These are phyloP conservation scores for Meriones unguiculatus DNA, from an alignment of 2,113 vertebrate species.

Conservation along the genomic window DNA sequence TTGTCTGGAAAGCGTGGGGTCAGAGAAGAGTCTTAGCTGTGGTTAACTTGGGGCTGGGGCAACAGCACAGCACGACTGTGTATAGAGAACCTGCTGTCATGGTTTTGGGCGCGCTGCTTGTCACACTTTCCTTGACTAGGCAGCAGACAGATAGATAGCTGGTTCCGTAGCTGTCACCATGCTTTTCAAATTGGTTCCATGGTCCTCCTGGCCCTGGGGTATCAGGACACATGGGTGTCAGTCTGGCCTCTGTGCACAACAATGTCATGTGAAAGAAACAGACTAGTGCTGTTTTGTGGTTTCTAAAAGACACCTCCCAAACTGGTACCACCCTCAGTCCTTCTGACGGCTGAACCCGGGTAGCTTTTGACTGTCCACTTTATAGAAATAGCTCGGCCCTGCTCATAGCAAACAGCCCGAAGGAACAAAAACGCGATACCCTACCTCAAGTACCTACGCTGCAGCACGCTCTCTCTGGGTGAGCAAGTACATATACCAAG, in stretches of 20 bases:
- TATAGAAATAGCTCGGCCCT: background rate
- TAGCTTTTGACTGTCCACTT: background rate
- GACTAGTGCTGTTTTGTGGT: background rate
- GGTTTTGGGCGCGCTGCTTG: background rate
- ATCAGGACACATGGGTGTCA: fast-evolving
- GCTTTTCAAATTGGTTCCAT: background rate
- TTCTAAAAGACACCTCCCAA: background rate
- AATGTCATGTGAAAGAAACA: background rate
- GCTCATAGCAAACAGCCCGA: background rate
- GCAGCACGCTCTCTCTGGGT: too few relatives aligned
- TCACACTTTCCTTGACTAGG: background rate
- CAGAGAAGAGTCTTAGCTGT: background rate
- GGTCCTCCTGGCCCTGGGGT: background rate
- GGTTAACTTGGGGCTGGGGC: background rate
- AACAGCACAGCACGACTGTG: too few relatives aligned
- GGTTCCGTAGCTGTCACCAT: background rate
- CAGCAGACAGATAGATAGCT: background rate
- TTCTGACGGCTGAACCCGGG: background rate
- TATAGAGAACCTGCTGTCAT: background rate
- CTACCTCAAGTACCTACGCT: background rate
- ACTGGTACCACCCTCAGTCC: background rate
- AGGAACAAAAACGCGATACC: background rate
- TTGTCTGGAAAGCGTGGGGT: background rate
- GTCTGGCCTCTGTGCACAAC: background rate
- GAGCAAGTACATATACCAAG: background rate